Evolutionary conservation across 2,113 vertebrate species (phyloP).

Genomic region (Antechinus flavipes): DNA sequence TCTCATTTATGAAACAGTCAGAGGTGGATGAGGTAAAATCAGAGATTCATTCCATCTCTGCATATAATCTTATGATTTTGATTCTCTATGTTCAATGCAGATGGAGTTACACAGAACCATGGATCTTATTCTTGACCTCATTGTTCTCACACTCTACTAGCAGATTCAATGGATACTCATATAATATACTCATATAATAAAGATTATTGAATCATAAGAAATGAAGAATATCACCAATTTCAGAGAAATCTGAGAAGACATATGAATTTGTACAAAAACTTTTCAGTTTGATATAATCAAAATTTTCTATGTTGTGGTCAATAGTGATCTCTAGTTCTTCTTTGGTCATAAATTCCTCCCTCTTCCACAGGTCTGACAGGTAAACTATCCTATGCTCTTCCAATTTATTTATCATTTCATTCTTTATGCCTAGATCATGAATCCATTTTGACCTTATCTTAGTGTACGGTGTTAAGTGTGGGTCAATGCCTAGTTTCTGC

Average conservation of each 20-base stretch:
- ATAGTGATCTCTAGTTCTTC: too few species aligned
- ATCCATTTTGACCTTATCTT: too few species aligned
- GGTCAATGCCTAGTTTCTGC: too few species aligned
- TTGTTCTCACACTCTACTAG: neutral
- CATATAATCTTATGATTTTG: neutral
- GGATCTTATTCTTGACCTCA: neutral
- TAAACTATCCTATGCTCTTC: too few species aligned
- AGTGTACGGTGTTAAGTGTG: too few species aligned
- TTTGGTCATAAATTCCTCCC: too few species aligned
- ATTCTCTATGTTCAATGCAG: neutral
- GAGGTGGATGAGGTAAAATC: neutral
- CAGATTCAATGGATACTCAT: neutral
- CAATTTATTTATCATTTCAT: too few species aligned
- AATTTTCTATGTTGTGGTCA: too few species aligned
- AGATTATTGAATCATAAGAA: neutral
- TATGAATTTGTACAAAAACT: too few species aligned
- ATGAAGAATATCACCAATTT: neutral
- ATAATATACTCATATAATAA: neutral
- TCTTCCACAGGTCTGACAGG: too few species aligned
- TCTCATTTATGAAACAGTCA: neutral
- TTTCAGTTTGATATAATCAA: too few species aligned
- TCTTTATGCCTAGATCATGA: too few species aligned
- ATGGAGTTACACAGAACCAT: neutral
- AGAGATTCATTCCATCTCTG: neutral
- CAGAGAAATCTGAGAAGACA: neutral